Conservation (phyloP, 1,140 invertebrate species). For the Drosophila fuyamai region DNA sequence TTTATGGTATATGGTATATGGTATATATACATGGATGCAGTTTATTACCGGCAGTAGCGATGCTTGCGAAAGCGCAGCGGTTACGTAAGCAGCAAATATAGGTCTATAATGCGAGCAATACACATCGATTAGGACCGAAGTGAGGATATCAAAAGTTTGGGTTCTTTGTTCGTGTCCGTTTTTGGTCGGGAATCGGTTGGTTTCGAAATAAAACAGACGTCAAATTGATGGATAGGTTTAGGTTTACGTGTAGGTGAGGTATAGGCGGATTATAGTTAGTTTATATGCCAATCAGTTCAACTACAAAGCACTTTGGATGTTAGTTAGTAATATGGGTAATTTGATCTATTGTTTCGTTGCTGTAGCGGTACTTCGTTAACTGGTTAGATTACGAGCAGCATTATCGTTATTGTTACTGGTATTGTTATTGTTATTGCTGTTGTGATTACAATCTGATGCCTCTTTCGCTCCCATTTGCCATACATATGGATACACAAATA, state of each 20-base stretch:
- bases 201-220: constrained; percentile 18
- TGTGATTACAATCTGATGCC: constrained; percentile 83
- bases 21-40: constrained; percentile 35
- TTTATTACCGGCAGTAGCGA: constrained; percentile 15
- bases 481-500: constrained; percentile 77
- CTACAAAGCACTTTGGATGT: constrained; percentile 65
- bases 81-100: constrained; percentile 44
- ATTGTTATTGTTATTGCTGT: constrained; percentile 52
- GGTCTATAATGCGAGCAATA: constrained; percentile 8
- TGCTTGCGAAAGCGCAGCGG: constrained; percentile 21
- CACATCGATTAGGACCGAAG: constrained; percentile 7
- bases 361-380: constrained; percentile 36
- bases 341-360: constrained; percentile 44
- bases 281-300: constrained; percentile 71
- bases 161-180: not conserved
- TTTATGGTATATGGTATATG: constrained; percentile 19
- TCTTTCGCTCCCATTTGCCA: constrained; percentile 84
- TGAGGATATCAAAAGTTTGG: not conserved
- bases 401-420: constrained; percentile 41
- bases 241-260: not conserved
- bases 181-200: not conserved
- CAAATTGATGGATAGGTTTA: not conserved
- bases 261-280: constrained; percentile 36
- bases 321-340: constrained; percentile 50
- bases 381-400: constrained; percentile 45